Percentiles rank a stretch among this genome's conserved stretches.
phyloP scores from a whole-genome alignment of 2,888 invertebrate genomes.

The Tachystola acroxantha region DNA sequence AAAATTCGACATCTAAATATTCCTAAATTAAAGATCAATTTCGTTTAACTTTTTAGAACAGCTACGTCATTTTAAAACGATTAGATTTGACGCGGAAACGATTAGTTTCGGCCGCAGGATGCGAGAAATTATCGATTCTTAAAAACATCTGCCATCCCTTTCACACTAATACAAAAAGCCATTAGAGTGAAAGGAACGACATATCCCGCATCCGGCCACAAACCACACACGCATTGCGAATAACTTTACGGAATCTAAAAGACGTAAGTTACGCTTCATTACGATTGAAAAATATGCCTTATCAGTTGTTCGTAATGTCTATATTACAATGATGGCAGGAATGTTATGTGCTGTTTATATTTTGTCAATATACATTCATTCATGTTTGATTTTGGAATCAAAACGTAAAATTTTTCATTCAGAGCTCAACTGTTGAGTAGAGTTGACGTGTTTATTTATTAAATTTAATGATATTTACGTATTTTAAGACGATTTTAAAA shows the following conservation, averaged over 20 bases:
- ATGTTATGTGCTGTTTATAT: too few relatives aligned
- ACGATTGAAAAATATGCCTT: too few relatives aligned
- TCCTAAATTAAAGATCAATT: not conserved
- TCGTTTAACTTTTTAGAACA: too few relatives aligned
- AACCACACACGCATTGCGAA: slow-evolving; percentile 44
- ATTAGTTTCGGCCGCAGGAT: slow-evolving; percentile 72
- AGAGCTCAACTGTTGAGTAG: slow-evolving; percentile 2
- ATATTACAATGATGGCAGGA: too few relatives aligned
- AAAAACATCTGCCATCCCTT: slow-evolving; percentile 33
- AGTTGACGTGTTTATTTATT: slow-evolving; percentile 1
- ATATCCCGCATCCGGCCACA: slow-evolving; percentile 42
- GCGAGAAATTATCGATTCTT: slow-evolving; percentile 66
- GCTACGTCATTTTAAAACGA: not conserved
- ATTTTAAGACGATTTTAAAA: not conserved
- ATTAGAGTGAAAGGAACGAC: slow-evolving; percentile 25
- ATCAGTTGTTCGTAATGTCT: too few relatives aligned
- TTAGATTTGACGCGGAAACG: slow-evolving; percentile 53
- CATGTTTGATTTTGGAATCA: slow-evolving; percentile 14
- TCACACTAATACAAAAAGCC: not conserved
- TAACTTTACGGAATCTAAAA: not conserved
- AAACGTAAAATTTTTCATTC: slow-evolving; percentile 13
- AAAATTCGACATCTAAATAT: not conserved
- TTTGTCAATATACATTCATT: slow-evolving; percentile 18
- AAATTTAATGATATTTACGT: not conserved
- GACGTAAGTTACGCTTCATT: not conserved